These are phyloP conservation scores for Cercopithecus hamlyni DNA, from an alignment of 2,797 vertebrate genomes.

Conservation along the genomic window DNA sequence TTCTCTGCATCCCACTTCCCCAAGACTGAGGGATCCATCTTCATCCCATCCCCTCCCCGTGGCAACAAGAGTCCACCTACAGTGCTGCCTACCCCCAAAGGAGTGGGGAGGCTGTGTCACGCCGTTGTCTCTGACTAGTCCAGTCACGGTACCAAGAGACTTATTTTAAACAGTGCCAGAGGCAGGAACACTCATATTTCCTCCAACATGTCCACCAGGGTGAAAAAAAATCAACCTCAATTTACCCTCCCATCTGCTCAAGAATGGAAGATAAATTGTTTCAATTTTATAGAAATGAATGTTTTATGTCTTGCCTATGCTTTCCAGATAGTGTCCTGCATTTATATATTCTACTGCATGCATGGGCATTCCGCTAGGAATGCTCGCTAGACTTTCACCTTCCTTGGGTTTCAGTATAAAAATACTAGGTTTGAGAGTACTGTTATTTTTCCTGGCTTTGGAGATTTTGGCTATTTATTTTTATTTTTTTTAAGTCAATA, in stretches of 20 bases:
- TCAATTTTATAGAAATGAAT: constrained; percentile 80
- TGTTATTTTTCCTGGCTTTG: not conserved
- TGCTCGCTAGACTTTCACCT: not conserved
- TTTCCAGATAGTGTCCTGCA: constrained; percentile 70
- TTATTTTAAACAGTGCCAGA: constrained; percentile 67
- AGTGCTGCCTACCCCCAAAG: not conserved
- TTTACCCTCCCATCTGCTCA: constrained; percentile 79
- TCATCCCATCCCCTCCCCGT: not conserved
- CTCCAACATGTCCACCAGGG: constrained; percentile 67
- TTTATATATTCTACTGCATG: constrained; percentile 61
- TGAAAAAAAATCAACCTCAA: constrained; percentile 78
- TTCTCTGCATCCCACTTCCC: not conserved
- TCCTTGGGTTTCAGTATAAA: not conserved
- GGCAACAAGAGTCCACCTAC: not conserved
- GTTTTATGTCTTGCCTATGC: constrained; percentile 73
- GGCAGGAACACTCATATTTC: constrained; percentile 63
- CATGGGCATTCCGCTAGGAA: constrained; percentile 30
- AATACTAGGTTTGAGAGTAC: not conserved
- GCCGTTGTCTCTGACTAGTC: not conserved
- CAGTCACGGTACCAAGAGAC: not conserved
- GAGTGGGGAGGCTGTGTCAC: not conserved
- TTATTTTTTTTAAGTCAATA: constrained; percentile 17
- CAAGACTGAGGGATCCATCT: not conserved
- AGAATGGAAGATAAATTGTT: constrained; percentile 82
- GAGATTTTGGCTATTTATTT: constrained; percentile 46